Evolutionary conservation across 1,140 invertebrate genomes (phyloP).

Genomic region (Heterodera carotae): DNA sequence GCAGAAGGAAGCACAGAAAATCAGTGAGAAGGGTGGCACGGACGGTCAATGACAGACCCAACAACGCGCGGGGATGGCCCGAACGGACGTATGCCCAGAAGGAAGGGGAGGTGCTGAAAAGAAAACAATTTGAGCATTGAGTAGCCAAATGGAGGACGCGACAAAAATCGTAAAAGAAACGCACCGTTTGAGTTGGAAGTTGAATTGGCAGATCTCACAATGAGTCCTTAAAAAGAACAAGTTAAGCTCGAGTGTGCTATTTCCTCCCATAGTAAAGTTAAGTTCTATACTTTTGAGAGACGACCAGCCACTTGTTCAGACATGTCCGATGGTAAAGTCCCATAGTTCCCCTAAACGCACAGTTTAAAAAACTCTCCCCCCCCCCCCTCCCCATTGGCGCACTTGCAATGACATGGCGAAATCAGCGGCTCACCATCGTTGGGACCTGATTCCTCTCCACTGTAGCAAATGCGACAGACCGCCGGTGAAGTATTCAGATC

Average conservation of each 20-base stretch:
- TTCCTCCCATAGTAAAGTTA: too few relatives aligned
- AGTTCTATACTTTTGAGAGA: constrained; percentile 13
- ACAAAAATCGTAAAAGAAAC: too few relatives aligned
- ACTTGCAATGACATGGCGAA: constrained; percentile 42
- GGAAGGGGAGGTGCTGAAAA: constrained; percentile 14
- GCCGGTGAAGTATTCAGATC: constrained; percentile 18
- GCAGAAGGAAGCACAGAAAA: constrained; percentile 31
- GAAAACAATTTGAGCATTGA: background rate
- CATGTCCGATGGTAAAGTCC: constrained; percentile 43
- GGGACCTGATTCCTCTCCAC: constrained; percentile 39
- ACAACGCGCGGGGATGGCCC: background rate
- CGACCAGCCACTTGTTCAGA: constrained; percentile 32
- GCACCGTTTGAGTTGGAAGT: constrained; percentile 33
- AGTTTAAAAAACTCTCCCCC: background rate
- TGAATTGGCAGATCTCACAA: constrained; percentile 40
- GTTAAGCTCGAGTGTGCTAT: background rate
- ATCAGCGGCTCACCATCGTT: constrained; percentile 37
- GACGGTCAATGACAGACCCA: background rate
- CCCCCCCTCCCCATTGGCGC: background rate
- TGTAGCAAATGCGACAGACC: constrained; percentile 41
- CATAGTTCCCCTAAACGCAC: constrained; percentile 35
- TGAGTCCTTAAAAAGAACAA: constrained; percentile 15
- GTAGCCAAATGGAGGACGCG: background rate
- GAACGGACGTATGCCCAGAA: constrained; percentile 19
- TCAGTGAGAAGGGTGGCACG: constrained; percentile 18